phyloP scores from a whole-genome alignment of 1,140 invertebrate genomes.

The Ectropis grisescens region DNA sequence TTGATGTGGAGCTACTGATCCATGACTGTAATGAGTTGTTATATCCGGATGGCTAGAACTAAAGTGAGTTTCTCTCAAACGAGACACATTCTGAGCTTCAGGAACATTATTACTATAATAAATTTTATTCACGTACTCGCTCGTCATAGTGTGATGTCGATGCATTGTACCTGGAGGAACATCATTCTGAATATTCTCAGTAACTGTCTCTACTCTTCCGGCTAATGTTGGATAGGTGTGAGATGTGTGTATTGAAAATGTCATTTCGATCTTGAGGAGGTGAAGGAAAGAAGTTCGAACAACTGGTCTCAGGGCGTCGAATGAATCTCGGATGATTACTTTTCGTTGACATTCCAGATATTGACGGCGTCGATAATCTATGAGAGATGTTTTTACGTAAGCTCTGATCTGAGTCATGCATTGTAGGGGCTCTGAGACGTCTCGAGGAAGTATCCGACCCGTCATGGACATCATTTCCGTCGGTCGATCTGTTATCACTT shows the following conservation, averaged over 20 bases:
- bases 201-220: slow-evolving; percentile 27
- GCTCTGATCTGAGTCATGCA: slow-evolving; percentile 38
- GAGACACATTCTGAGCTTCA: slow-evolving; percentile 50
- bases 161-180: slow-evolving; percentile 29
- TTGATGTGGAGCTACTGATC: slow-evolving; percentile 26
- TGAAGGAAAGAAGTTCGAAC: slow-evolving; percentile 57
- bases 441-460: slow-evolving; percentile 43
- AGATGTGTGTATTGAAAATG: slow-evolving; percentile 56
- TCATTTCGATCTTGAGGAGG: slow-evolving; percentile 56
- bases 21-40: slow-evolving; percentile 49
- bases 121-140: slow-evolving; percentile 57
- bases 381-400: slow-evolving; percentile 50
- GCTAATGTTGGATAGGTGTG: slow-evolving; percentile 57
- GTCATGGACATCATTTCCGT: slow-evolving; percentile 52
- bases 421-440: slow-evolving; percentile 25
- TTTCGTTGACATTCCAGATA: slow-evolving; percentile 55
- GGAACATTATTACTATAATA: slow-evolving; percentile 46
- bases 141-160: slow-evolving; percentile 57
- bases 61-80: slow-evolving; percentile 60
- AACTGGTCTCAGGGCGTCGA: slow-evolving; percentile 50
- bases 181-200: slow-evolving; percentile 39
- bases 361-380: slow-evolving; percentile 55
- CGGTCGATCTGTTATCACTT: slow-evolving; percentile 41
- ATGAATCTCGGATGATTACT: slow-evolving; percentile 43
- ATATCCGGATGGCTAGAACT: slow-evolving; percentile 68